Evolutionary conservation across 2,888 invertebrate genomes (phyloP).

Genomic region (Idaea dimidiata): DNA sequence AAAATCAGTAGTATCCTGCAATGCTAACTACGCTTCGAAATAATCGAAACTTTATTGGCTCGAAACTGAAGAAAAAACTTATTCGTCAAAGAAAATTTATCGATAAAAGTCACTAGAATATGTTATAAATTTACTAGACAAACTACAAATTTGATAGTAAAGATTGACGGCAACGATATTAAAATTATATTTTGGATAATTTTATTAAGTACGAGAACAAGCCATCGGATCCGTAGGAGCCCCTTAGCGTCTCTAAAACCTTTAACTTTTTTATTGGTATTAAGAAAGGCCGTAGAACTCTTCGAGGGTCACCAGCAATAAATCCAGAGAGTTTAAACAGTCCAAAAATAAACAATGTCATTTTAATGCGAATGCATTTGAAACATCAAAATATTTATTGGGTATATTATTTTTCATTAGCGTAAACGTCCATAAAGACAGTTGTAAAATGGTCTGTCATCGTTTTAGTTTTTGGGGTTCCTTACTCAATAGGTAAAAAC

Average conservation of each 20-base stretch:
- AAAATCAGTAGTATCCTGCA: no score
- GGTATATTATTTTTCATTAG: neutral
- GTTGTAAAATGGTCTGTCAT: constrained; percentile 1
- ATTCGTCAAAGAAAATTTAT: no score
- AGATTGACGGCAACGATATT: no score
- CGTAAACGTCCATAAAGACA: neutral
- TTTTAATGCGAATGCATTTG: neutral
- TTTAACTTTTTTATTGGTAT: constrained; percentile 5
- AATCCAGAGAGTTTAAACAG: neutral
- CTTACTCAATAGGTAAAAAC: neutral
- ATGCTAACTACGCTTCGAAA: no score
- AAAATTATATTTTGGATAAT: no score
- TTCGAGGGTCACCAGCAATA: constrained; percentile 9
- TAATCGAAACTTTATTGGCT: no score
- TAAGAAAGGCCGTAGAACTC: constrained; percentile 19
- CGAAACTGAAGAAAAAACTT: no score
- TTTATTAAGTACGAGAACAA: no score
- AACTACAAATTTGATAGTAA: no score
- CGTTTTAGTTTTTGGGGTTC: neutral
- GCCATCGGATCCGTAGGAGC: constrained; percentile 11
- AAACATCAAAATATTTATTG: constrained; percentile 1
- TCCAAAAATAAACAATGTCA: constrained; percentile 3
- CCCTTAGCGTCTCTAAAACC: neutral
- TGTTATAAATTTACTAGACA: no score
- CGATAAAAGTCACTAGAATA: no score